Conservation (phyloP, 1,140 invertebrate genomes). For the Drosophila guanche region DNA sequence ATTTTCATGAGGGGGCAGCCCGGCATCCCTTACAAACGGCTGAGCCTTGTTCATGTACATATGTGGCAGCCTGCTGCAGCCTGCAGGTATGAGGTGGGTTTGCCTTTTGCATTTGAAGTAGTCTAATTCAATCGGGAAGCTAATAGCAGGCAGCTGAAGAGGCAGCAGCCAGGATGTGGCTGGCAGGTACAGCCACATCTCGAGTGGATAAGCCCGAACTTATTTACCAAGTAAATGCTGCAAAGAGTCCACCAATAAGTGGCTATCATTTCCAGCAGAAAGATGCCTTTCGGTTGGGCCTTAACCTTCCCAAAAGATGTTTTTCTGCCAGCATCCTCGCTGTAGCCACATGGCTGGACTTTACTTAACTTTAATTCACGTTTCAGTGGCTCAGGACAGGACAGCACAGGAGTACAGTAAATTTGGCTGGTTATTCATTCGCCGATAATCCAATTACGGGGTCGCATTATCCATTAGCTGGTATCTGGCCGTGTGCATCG, state of each 20-base stretch:
- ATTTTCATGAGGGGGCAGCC: not conserved
- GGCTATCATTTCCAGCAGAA: too few species aligned
- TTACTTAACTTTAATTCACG: slow-evolving; percentile 42
- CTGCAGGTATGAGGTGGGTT: not conserved
- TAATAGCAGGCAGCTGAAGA: not conserved
- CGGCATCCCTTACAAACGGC: not conserved
- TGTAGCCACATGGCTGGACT: not conserved
- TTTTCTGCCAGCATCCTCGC: too few species aligned
- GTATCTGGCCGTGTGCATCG: slow-evolving; percentile 37
- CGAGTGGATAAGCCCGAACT: not conserved
- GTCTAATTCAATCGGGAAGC: slow-evolving; percentile 12
- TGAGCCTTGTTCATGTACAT: too few species aligned
- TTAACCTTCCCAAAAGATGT: too few species aligned
- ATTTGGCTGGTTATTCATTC: slow-evolving; percentile 37
- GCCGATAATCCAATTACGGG: slow-evolving; percentile 67
- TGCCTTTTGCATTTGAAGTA: slow-evolving; percentile 5
- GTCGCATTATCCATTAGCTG: slow-evolving; percentile 64
- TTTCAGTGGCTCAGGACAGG: slow-evolving; percentile 11
- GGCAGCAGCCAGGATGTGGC: too few species aligned
- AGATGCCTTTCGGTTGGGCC: too few species aligned
- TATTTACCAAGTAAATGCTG: not conserved
- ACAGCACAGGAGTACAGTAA: slow-evolving; percentile 4
- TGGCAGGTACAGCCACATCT: too few species aligned
- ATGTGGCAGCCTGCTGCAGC: not conserved
- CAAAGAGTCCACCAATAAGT: too few species aligned